Evolutionary conservation across 2,797 vertebrate species (phyloP).

Genomic region (Lerista edwardsae): DNA sequence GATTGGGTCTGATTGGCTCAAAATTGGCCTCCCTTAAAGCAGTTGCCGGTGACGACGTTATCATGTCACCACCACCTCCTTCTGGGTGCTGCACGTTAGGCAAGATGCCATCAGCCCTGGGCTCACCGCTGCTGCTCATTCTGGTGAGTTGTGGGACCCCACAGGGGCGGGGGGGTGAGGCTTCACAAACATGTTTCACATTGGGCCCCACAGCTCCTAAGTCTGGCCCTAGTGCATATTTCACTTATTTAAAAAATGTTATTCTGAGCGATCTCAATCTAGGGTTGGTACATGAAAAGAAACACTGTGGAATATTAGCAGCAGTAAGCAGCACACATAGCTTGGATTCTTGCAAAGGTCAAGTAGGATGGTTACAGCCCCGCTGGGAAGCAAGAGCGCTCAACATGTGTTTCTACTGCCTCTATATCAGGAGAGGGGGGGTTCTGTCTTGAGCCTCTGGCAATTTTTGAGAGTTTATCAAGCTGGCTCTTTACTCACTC

Average conservation of each 20-base stretch:
- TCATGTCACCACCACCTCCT: too few relatives aligned
- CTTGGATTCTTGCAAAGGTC: slow-evolving; percentile 26
- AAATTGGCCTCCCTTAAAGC: too few relatives aligned
- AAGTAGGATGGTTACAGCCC: background rate
- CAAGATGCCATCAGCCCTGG: too few relatives aligned
- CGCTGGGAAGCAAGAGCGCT: slow-evolving; percentile 3
- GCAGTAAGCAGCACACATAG: background rate
- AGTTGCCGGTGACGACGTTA: too few relatives aligned
- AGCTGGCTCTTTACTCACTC: background rate
- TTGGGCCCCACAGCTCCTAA: too few relatives aligned
- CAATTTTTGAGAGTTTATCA: background rate
- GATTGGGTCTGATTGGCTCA: too few relatives aligned
- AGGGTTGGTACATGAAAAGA: slow-evolving; percentile 23
- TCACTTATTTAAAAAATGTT: background rate
- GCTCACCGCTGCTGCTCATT: too few relatives aligned
- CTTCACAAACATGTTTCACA: too few relatives aligned
- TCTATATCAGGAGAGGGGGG: background rate
- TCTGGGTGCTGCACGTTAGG: too few relatives aligned
- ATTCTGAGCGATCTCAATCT: slow-evolving; percentile 4
- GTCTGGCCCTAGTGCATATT: background rate
- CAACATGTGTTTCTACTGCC: slow-evolving; percentile 24
- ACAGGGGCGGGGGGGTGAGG: too few relatives aligned
- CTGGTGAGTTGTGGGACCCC: too few relatives aligned
- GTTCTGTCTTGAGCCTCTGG: background rate
- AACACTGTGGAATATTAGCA: slow-evolving; percentile 13